These are phyloP conservation scores for Acanthosoma haemorrhoidale DNA, from an alignment of 2,888 invertebrate species.

Conservation along the genomic window DNA sequence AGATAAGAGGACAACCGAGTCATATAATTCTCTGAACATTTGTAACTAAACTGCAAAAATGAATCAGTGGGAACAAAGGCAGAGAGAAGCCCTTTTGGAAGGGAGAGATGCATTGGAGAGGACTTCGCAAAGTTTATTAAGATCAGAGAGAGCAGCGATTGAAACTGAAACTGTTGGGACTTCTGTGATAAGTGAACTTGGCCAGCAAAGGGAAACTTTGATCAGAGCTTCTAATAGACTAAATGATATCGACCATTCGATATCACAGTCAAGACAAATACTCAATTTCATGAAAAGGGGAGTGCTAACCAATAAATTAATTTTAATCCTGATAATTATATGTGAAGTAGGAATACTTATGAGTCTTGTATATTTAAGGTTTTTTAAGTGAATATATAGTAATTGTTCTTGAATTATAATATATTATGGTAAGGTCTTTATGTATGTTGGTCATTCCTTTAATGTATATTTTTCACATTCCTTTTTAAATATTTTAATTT, in stretches of 20 bases:
- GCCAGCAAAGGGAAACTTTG: conserved; percentile 68
- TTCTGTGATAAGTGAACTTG: conserved; percentile 69
- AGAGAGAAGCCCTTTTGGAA: conserved; percentile 55
- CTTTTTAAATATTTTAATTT: no score
- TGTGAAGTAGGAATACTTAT: conserved; percentile 62
- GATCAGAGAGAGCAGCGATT: conserved; percentile 67
- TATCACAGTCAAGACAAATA: conserved; percentile 59
- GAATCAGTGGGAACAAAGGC: conserved; percentile 50
- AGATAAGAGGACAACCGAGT: no score
- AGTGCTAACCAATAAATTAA: conserved; percentile 68
- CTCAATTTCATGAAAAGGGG: conserved; percentile 62
- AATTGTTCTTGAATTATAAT: not conserved
- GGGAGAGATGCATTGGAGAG: conserved; percentile 55
- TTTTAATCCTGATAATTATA: conserved; percentile 66
- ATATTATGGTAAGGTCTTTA: not conserved
- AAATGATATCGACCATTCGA: conserved; percentile 63
- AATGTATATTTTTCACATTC: no score
- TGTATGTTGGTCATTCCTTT: not conserved
- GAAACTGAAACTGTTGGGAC: conserved; percentile 77
- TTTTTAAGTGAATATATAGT: conserved; percentile 21
- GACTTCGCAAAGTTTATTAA: conserved; percentile 58
- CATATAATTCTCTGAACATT: no score
- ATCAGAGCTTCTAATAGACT: conserved; percentile 61
- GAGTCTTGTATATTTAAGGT: conserved; percentile 46
- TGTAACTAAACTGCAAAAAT: no score